A percentile compares a stretch with the other conserved stretches of the same genome.
These are phyloP conservation scores for Abramis brama DNA, from an alignment of 2,113 vertebrate genomes.

Conservation along the genomic window DNA sequence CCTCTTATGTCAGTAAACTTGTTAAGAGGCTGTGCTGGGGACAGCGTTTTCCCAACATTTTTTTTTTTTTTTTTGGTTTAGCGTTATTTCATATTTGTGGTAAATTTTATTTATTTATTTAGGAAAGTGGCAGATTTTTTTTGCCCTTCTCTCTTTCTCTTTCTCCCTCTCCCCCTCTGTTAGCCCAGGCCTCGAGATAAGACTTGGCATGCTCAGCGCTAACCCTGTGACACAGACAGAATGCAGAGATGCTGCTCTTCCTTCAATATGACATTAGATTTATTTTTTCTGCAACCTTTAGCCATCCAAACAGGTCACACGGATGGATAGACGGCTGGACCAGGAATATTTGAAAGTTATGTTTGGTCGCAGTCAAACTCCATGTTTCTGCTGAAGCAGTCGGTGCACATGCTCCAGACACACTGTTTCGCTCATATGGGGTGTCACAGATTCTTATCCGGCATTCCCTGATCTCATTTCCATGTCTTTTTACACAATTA, in stretches of 20 bases:
- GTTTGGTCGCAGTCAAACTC: background rate
- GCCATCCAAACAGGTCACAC: slow-evolving; percentile 30
- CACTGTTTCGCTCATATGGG: background rate
- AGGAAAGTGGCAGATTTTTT: slow-evolving; percentile 30
- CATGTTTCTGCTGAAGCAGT: slow-evolving; percentile 15
- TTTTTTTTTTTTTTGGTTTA: slow-evolving; percentile 58
- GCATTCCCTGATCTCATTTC: background rate
- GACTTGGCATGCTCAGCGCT: slow-evolving; percentile 47
- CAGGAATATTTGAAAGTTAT: slow-evolving; percentile 33
- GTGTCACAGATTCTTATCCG: background rate
- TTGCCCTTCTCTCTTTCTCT: slow-evolving; percentile 30
- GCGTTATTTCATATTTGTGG: slow-evolving; percentile 64
- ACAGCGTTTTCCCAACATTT: slow-evolving; percentile 62
- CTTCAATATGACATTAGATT: slow-evolving; percentile 44
- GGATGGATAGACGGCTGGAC: slow-evolving; percentile 9
- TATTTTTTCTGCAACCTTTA: slow-evolving; percentile 32
- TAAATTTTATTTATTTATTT: slow-evolving; percentile 58
- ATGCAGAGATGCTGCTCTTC: slow-evolving; percentile 36
- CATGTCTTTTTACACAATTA: background rate
- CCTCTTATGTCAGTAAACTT: slow-evolving; percentile 75
- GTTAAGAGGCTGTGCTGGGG: slow-evolving; percentile 66
- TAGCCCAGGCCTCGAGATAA: slow-evolving; percentile 45
- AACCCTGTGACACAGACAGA: slow-evolving; percentile 39
- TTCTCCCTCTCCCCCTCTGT: slow-evolving; percentile 31
- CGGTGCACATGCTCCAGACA: background rate